Base-by-base conservation (phyloP, 1,140 invertebrate genomes). In the Trachelipus rathkii region DNA sequence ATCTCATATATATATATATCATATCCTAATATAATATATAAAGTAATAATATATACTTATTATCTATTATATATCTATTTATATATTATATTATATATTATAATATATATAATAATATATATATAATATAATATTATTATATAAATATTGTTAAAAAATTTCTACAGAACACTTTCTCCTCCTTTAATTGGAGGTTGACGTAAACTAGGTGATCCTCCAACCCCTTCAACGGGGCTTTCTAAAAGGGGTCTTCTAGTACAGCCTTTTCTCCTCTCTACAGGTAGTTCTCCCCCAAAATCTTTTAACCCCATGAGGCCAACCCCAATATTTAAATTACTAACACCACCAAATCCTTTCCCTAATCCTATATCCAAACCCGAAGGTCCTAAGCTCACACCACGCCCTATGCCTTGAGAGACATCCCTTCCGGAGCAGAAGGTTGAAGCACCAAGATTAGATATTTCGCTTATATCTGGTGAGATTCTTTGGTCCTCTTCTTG, bases 341-440 rank as follows among this genome's bases (percentile, higher is more conserved):
- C 50, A 60, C 50, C 50, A 2, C 50, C 50, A 60, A 60, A 60
- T 19, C 50, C 50, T 60, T 60, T 60, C 50, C 50, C 50, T 60
- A 60, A 60, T 19, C 50, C 50, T 60, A 60, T 60, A 15, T 60
- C 50, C 50, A 60, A 60, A 13, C 50, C 50, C 19, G 50, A 60
- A 15, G 50, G 50, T 19, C 50, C 50, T 60, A 60, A 19, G 50
- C 50, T 60, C 11, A 60, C 50, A 33, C 50, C 50, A 4, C 50
- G 2, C 1, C 50, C 50, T 1, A 60, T 60, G 11, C 50, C 50
- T 19, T 60, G 50, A 13, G 11, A 19, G 11, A 19, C 50, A 19
- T 60, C 19, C 50, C 11, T 60, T 19, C 50, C 50, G 19, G 50
- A 13, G 50, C 19, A 15, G 11, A 60, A 60, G 19, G 50, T 3